Evolutionary conservation across 2,113 vertebrate species (phyloP), one percentile per base, ranked within the genome.

Genomic region (Todiramphus saurophagus): DNA sequence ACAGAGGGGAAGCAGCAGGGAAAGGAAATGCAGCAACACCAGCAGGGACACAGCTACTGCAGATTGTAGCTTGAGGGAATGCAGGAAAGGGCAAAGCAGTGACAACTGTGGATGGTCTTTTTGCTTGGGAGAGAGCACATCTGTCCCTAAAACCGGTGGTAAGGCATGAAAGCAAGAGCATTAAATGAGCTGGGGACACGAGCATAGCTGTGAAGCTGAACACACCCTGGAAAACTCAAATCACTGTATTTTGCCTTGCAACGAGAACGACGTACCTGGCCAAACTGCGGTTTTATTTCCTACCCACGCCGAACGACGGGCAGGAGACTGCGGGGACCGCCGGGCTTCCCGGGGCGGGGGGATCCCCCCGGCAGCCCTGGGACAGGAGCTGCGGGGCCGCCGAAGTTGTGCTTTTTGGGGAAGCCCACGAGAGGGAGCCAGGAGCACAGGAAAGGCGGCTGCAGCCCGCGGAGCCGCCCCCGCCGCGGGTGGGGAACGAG

Each of bases 341-440:
- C 10, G 56, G 64, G 43, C 13, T 15, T 1, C 23, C 37, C 6
- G 30, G 33, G 41, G 11, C 8, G 1, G 24, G n/a, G 51, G 11
- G 2, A 10, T 4, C 11, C 16, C 18, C 53, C 53, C 28, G 9
- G 28, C 16, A 28, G 53, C 27, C 30, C 16, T 10, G 31, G 2
- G 33, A 50, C 72, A 3, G 74, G 27, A 41, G 41, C 76, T 24
- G 55, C 41, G 13, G 11, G 37, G 39, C 14, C 1, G 43, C 28
- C 20, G 9, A 3, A 6, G 48, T 0, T 89, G 92, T 50, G 67
- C 77, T 64, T 81, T 4, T 58, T 3, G 31, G 51, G 33, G 63
- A 73, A 20, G 83, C 37, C 97, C 97, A 95, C 95, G 89, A 97
- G 97, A 95, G 95, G 97, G 96, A 93, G 97, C 96, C 93, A n/a